Percentiles rank a stretch among this genome's conserved stretches.
Evolutionary conservation across 2,113 vertebrate species (phyloP).

Genomic region (Eublepharis macularius): DNA sequence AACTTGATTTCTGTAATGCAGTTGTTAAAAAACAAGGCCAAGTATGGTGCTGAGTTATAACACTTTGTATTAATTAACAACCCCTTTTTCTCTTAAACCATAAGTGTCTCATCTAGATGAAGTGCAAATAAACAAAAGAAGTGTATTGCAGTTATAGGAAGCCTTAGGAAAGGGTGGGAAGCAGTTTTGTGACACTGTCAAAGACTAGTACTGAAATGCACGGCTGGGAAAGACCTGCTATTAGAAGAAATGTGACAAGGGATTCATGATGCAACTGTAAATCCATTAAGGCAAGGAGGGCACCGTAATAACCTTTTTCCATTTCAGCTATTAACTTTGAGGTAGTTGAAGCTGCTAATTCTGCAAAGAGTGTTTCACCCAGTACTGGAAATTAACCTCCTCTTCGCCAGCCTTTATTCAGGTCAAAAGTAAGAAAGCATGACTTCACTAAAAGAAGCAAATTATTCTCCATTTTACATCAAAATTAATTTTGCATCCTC

Average conservation of each 20-base stretch:
- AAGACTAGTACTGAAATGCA: constrained; percentile 64
- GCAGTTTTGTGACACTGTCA: constrained; percentile 57
- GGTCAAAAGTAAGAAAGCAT: neutral
- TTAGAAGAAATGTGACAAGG: constrained; percentile 64
- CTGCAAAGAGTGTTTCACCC: constrained; percentile 19
- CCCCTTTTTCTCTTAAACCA: constrained; percentile 51
- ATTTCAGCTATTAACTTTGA: constrained; percentile 48
- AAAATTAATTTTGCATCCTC: neutral
- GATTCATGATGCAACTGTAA: constrained; percentile 62
- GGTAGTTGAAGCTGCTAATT: constrained; percentile 23
- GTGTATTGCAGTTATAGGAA: constrained; percentile 64
- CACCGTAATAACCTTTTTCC: constrained; percentile 45
- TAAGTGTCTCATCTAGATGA: constrained; percentile 53
- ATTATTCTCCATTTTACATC: neutral
- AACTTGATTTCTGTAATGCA: neutral
- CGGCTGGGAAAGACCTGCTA: constrained; percentile 58
- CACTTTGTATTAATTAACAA: constrained; percentile 33
- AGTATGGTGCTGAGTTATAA: constrained; percentile 11
- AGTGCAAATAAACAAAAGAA: constrained; percentile 47
- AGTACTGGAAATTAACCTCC: constrained; percentile 21
- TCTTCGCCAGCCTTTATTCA: constrained; percentile 2
- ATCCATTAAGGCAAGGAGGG: constrained; percentile 60
- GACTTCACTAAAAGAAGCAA: neutral
- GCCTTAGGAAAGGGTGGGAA: constrained; percentile 61
- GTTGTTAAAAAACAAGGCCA: neutral